Conservation (phyloP, 2,113 vertebrate genomes). For the Dipodomys ordii region DNA sequence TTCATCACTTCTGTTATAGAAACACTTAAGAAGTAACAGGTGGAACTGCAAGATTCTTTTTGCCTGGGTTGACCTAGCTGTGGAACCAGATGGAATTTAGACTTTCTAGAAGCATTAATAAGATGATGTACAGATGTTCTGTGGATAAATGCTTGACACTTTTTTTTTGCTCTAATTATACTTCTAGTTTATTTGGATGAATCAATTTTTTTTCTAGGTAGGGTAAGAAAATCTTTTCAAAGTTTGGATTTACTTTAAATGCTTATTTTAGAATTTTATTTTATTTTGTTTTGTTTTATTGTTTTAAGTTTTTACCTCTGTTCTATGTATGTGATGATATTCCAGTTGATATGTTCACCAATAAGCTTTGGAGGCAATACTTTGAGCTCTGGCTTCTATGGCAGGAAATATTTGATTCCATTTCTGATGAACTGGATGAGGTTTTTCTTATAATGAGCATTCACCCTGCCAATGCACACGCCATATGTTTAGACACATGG, state of each 20-base stretch:
- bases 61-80: not conserved
- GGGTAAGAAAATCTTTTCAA: not conserved
- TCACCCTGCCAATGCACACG: slow-evolving; percentile 54
- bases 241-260: slow-evolving; percentile 7
- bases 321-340: not conserved
- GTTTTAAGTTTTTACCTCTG: not conserved
- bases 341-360: not conserved
- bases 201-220: not conserved
- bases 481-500: slow-evolving; percentile 75
- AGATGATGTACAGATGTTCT: not conserved
- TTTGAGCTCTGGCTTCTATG: not conserved
- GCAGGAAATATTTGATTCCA: slow-evolving; percentile 56
- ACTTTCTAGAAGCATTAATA: not conserved
- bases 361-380: not conserved
- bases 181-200: not conserved
- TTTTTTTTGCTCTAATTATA: slow-evolving; percentile 7
- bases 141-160: not conserved
- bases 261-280: not conserved
- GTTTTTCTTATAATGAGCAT: slow-evolving; percentile 53
- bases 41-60: not conserved
- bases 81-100: slow-evolving; percentile 13
- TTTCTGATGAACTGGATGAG: slow-evolving; percentile 67
- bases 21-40: not conserved
- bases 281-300: not conserved
- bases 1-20: not conserved